Percentiles rank a stretch among this genome's conserved stretches.
Conservation (phyloP, 2,113 vertebrate species). For the Macquaria australasica region DNA sequence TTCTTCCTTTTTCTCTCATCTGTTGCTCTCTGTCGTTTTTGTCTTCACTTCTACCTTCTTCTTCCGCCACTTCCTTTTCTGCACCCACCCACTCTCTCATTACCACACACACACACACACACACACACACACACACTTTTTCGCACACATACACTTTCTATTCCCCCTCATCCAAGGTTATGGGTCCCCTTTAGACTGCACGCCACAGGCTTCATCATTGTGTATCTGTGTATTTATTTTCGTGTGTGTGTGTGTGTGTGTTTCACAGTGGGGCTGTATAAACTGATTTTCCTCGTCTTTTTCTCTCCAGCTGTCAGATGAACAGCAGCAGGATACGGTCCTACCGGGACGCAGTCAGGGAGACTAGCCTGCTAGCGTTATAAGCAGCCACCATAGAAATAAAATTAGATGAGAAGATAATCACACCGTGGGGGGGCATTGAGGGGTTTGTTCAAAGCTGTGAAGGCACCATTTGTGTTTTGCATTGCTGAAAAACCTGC, state of each 20-base stretch:
- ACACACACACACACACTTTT: slow-evolving; percentile 31
- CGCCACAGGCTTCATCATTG: slow-evolving; percentile 50
- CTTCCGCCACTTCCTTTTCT: slow-evolving; percentile 72
- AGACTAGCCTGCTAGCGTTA: slow-evolving; percentile 55
- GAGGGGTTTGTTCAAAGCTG: neutral
- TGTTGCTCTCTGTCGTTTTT: slow-evolving; percentile 65
- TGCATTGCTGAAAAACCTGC: neutral
- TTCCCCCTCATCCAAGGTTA: slow-evolving; percentile 69
- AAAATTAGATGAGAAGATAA: slow-evolving; percentile 23
- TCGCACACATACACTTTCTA: slow-evolving; percentile 45
- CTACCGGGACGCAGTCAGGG: slow-evolving; percentile 33
- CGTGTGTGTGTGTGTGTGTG: slow-evolving; percentile 7
- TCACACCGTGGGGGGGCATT: slow-evolving; percentile 14
- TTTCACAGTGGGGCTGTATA: slow-evolving; percentile 38
- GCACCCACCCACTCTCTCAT: slow-evolving; percentile 68
- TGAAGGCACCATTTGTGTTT: neutral
- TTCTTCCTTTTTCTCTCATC: slow-evolving; percentile 50
- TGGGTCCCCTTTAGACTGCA: slow-evolving; percentile 64
- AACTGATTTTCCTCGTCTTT: slow-evolving; percentile 36
- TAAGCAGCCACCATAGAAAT: slow-evolving; percentile 46
- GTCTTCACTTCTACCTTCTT: slow-evolving; percentile 72
- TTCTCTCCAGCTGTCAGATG: slow-evolving; percentile 61
- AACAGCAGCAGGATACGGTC: slow-evolving; percentile 34
- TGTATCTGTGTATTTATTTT: slow-evolving; percentile 25
- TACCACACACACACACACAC: slow-evolving; percentile 49